phyloP scores from a whole-genome alignment of 2,797 vertebrate genomes.

The Lepidocolaptes lacrymiger region DNA sequence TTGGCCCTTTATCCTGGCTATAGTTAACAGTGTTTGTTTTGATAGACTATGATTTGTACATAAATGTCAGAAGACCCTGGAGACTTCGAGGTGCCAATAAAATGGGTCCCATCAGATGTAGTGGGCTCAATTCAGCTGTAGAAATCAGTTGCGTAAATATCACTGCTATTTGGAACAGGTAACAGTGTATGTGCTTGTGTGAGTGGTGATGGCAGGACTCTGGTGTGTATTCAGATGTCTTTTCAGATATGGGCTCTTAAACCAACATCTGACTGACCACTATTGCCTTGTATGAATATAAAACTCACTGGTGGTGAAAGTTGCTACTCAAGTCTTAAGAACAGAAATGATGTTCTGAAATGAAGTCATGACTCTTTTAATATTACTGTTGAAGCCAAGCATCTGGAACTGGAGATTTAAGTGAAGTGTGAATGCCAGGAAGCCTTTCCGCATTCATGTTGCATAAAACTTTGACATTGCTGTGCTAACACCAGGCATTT shows the following conservation, averaged over 20 bases:
- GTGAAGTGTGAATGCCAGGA: conserved; percentile 5
- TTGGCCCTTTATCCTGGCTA: not conserved
- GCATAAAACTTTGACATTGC: not conserved
- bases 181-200: accelerated
- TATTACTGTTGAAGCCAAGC: conserved; percentile 21
- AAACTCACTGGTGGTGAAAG: not conserved
- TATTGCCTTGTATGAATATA: not conserved
- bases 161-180: not conserved
- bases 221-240: not conserved
- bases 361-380: not conserved
- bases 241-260: not conserved
- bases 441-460: not conserved
- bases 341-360: conserved; percentile 38
- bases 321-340: not conserved
- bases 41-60: not conserved
- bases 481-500: not conserved
- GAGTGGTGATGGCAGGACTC: not conserved
- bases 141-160: not conserved
- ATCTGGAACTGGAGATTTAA: conserved; percentile 14
- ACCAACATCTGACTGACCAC: not conserved
- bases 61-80: not conserved
- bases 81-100: not conserved
- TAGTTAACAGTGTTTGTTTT: not conserved
- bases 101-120: not conserved
- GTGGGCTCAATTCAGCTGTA: not conserved